These are phyloP conservation scores for Apis mellifera DNA, from an alignment of 1,140 invertebrate genomes.

Conservation along the genomic window DNA sequence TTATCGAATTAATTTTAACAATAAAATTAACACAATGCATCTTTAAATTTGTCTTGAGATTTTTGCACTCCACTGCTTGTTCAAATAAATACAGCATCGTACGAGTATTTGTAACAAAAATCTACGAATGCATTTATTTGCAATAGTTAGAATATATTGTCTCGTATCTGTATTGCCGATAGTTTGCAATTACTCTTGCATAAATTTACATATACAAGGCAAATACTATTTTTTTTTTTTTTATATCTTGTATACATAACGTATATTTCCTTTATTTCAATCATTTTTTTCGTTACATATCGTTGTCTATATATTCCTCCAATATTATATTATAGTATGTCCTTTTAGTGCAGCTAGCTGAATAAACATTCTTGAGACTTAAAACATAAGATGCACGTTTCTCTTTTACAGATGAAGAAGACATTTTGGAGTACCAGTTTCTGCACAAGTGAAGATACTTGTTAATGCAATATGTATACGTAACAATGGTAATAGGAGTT, in stretches of 20 bases:
- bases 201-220: slow-evolving; percentile 15
- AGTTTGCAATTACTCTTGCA: slow-evolving; percentile 33
- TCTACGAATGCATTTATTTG: slow-evolving; percentile 16
- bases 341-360: slow-evolving; percentile 38
- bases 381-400: slow-evolving; percentile 38
- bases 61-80: slow-evolving; percentile 38
- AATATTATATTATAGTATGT: slow-evolving; percentile 19
- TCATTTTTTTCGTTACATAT: not conserved
- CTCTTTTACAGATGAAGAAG: slow-evolving; percentile 74
- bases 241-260: not conserved
- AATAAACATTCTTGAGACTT: not conserved
- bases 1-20: not conserved
- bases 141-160: slow-evolving; percentile 23
- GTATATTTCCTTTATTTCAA: not conserved
- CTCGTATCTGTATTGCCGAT: slow-evolving; percentile 24
- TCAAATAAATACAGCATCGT: slow-evolving; percentile 22
- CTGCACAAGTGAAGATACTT: slow-evolving; percentile 74
- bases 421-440: slow-evolving; percentile 78
- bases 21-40: slow-evolving; percentile 23
- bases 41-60: slow-evolving; percentile 1
- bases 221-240: not conserved
- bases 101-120: slow-evolving; percentile 17
- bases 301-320: not conserved
- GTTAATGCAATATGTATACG: slow-evolving; percentile 60
- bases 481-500: slow-evolving; percentile 48